Evolutionary conservation across 2,113 vertebrate genomes (phyloP).

Genomic region (Lycaon pictus): DNA sequence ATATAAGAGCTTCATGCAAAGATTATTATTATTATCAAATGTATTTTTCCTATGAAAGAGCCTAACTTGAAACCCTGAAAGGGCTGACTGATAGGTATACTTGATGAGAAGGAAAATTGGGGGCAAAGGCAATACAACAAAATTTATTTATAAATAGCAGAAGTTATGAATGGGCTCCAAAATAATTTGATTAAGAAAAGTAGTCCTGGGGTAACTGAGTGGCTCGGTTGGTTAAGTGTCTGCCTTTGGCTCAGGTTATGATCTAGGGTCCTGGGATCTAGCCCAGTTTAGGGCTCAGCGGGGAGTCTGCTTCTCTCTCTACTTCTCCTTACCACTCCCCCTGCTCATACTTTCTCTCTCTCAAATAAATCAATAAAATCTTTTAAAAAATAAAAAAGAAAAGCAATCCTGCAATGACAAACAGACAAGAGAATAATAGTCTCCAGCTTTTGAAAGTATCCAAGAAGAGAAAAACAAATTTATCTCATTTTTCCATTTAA

Average conservation of each 20-base stretch:
- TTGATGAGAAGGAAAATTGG: background rate
- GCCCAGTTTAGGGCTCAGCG: background rate
- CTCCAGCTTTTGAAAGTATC: background rate
- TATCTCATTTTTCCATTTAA: background rate
- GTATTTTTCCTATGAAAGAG: background rate
- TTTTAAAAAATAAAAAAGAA: background rate
- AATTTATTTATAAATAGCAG: background rate
- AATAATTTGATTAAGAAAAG: background rate
- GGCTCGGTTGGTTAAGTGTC: background rate
- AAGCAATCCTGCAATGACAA: background rate
- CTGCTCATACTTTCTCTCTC: background rate
- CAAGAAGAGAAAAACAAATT: background rate
- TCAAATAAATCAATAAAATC: background rate
- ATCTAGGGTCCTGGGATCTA: background rate
- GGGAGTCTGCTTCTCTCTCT: background rate
- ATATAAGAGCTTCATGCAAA: background rate
- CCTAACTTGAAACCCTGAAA: background rate
- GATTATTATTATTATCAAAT: background rate
- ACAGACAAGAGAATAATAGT: background rate
- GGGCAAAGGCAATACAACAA: background rate
- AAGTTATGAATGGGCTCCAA: conserved; percentile 20
- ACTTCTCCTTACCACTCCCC: too few relatives aligned
- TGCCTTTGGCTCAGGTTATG: background rate
- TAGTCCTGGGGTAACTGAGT: background rate
- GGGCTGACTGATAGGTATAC: background rate